These are phyloP conservation scores for Tribolium madens DNA, from an alignment of 1,140 invertebrate genomes.

Conservation along the genomic window DNA sequence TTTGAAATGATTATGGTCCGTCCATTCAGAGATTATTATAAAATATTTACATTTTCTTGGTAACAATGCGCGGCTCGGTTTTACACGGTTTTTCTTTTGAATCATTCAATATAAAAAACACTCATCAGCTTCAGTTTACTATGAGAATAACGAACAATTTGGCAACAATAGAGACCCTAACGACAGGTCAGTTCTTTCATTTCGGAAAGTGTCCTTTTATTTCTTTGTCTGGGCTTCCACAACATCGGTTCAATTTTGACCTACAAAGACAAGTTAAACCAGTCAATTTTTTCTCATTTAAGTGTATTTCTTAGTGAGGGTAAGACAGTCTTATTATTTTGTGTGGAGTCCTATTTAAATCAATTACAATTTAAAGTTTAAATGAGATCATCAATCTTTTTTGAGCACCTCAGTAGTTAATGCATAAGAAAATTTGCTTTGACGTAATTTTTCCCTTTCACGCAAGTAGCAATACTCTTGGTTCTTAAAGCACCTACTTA, in stretches of 20 bases:
- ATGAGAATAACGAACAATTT: conserved; percentile 30
- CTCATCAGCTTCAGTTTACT: conserved; percentile 9
- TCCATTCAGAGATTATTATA: conserved; percentile 2
- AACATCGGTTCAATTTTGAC: not conserved
- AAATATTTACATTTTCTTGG: conserved; percentile 26
- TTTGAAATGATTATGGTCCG: conserved; percentile 13
- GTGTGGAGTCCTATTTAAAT: too few species aligned
- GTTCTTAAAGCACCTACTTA: not conserved
- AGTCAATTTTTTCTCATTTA: too few species aligned
- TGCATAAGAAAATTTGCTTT: conserved; percentile 9
- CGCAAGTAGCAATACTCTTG: not conserved
- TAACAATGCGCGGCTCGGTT: not conserved
- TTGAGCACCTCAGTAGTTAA: too few species aligned
- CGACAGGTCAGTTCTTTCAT: conserved; percentile 31
- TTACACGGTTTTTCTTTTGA: conserved; percentile 19
- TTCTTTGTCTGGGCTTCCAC: conserved; percentile 16
- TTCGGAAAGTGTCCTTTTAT: conserved; percentile 34
- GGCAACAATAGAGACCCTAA: conserved; percentile 18
- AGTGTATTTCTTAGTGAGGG: too few species aligned
- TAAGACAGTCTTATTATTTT: too few species aligned
- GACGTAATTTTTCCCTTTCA: conserved; percentile 2
- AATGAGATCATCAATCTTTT: too few species aligned
- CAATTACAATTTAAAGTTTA: too few species aligned
- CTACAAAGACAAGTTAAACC: too few species aligned
- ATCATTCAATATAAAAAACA: conserved; percentile 9